Base-by-base conservation (phyloP, 2,888 invertebrate species). In the Scotopteryx bipunctaria region DNA sequence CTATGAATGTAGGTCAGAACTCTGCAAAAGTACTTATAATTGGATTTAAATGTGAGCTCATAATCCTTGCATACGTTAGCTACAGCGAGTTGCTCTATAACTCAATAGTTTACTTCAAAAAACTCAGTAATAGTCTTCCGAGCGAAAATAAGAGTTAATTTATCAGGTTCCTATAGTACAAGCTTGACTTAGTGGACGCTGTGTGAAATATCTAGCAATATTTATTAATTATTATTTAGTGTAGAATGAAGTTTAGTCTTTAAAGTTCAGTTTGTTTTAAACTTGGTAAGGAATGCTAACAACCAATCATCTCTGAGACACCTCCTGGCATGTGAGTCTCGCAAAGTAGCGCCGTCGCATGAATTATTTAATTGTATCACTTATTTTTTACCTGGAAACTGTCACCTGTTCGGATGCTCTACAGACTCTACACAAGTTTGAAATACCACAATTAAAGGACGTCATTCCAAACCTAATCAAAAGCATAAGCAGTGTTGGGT, bases 401-500 rank as follows among this genome's bases (percentile, higher is more conserved):
- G 44, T 27, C 23, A 36, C 44, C 40, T 31, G 23, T 54, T 11
- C 9, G 9, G n/a, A n/a, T n/a, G n/a, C n/a, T n/a, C n/a, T n/a
- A n/a, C n/a, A n/a, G n/a, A n/a, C 17, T 17, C 25, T 6, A 21
- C 33, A 31, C 43, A 25, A 21, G 27, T 35, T 33, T 38, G 32
- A 27, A 48, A 35, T 48, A 9, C 40, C 54, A 40, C 48, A 33
- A 40, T 54, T 40, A 44, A 47, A 49, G 14, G 33, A 9, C 31
- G 19, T 45, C 54, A 38, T 43, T 43, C 46, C 53, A 49, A 59
- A 54, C 23, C 35, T 57, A 51, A 61, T 59, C 50, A 59, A 41
- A 59, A 53, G 55, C 33, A 57, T 59, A 51, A 59, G 50, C 41
- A 48, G 45, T 49, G 57, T 54, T 40, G 25, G 19, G 37, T n/a